These are phyloP conservation scores for Marisa cornuarietis DNA, from an alignment of 1,140 invertebrate species.

Conservation along the genomic window DNA sequence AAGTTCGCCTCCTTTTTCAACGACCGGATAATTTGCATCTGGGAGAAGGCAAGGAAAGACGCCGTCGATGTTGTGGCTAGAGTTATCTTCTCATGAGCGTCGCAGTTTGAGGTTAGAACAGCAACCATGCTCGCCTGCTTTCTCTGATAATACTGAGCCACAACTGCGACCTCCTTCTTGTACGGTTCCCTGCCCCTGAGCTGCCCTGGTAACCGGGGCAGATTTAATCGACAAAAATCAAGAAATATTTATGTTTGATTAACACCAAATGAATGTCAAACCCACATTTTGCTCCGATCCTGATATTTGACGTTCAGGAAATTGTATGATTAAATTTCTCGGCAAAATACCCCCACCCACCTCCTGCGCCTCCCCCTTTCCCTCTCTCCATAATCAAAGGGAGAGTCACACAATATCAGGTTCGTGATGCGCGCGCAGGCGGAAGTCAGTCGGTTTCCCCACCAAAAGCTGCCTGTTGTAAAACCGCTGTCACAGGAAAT, in stretches of 20 bases:
- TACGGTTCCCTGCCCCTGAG: too few relatives aligned
- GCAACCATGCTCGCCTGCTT: slow-evolving; percentile 1
- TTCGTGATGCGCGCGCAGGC: slow-evolving; percentile 20
- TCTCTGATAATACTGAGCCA: slow-evolving; percentile 5
- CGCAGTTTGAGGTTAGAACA: background rate
- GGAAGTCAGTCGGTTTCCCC: slow-evolving; percentile 22
- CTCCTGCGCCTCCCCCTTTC: background rate
- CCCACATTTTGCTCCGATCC: background rate
- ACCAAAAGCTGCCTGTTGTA: slow-evolving; percentile 2
- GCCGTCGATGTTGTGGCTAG: background rate
- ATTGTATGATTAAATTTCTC: slow-evolving; percentile 28
- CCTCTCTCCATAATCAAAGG: slow-evolving; percentile 16
- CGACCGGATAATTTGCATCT: background rate
- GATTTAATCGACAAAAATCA: slow-evolving; percentile 22
- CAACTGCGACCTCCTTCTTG: background rate
- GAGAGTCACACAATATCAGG: slow-evolving; percentile 9
- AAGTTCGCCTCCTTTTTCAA: slow-evolving; percentile 12
- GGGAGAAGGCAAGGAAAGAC: background rate
- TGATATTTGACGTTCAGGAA: slow-evolving; percentile 25
- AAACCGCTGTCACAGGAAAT: slow-evolving; percentile 17
- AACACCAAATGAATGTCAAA: slow-evolving; percentile 28
- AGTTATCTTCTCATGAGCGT: background rate
- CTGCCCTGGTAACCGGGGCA: background rate
- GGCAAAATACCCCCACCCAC: background rate
- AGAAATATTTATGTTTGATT: slow-evolving; percentile 27